phyloP scores from a whole-genome alignment of 2,797 vertebrate genomes.

The Pygocentrus nattereri region DNA sequence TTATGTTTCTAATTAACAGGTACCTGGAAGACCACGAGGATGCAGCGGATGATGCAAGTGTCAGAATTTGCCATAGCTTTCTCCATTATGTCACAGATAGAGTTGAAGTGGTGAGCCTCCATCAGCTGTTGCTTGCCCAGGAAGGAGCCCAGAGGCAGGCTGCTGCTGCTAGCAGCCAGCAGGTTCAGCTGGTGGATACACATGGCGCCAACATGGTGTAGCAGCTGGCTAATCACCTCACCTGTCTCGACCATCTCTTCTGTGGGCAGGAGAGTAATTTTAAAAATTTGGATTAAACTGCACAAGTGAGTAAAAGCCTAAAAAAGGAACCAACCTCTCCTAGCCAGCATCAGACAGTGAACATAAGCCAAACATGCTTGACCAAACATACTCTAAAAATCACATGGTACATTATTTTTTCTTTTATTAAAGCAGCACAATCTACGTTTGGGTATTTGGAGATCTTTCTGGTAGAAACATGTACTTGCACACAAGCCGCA shows the following conservation, averaged over 20 bases:
- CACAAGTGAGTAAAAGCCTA: background rate
- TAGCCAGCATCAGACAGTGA: no score
- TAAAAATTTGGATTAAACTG: background rate
- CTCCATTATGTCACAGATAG: constrained; percentile 99
- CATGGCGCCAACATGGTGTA: constrained; percentile 99
- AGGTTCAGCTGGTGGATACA: constrained; percentile 98
- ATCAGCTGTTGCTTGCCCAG: constrained; percentile 96
- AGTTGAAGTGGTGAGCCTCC: constrained; percentile 94
- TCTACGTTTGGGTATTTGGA: background rate
- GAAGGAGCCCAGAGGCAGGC: constrained; percentile 87
- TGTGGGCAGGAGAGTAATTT: constrained; percentile 65
- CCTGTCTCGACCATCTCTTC: constrained; percentile 91
- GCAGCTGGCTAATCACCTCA: constrained; percentile 95
- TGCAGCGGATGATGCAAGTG: constrained; percentile 96
- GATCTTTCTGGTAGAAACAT: no score
- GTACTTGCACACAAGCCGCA: no score
- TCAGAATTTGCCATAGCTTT: constrained; percentile 98
- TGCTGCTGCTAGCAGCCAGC: constrained; percentile 90
- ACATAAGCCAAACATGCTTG: no score
- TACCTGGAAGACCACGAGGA: constrained; percentile 98
- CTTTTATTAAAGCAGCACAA: background rate
- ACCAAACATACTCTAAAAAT: no score
- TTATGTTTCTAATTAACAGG: background rate
- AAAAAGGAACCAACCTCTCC: background rate
- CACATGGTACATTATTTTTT: no score